Percentiles rank a stretch among this genome's conserved stretches.
Evolutionary conservation across 2,113 vertebrate genomes (phyloP).

Genomic region (Pelecanoides urinatrix): DNA sequence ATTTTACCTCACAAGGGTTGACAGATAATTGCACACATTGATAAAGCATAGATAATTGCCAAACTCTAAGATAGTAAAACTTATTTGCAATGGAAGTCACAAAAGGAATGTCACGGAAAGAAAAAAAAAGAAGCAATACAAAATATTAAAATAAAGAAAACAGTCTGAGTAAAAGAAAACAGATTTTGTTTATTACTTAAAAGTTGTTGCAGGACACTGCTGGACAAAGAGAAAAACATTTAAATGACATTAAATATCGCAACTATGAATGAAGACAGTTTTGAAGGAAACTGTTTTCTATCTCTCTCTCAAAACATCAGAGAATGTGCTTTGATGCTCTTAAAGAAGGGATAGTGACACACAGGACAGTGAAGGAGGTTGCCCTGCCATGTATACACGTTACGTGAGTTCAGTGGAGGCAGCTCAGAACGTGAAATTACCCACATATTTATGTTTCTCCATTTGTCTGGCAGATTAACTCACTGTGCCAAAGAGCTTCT

Average conservation of each 20-base stretch:
- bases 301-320: not conserved
- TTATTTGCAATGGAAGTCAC: not conserved
- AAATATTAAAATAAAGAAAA: not conserved
- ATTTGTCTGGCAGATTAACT: not conserved
- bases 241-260: not conserved
- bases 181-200: not conserved
- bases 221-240: not conserved
- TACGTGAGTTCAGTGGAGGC: not conserved
- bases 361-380: not conserved
- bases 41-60: not conserved
- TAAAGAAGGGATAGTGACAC: not conserved
- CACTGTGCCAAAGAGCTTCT: not conserved
- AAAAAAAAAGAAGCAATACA: not conserved
- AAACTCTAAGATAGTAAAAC: not conserved
- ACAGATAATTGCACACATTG: not conserved
- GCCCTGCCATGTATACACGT: not conserved
- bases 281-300: not conserved
- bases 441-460: not conserved
- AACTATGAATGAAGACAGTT: not conserved
- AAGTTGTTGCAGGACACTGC: not conserved
- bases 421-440: not conserved
- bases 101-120: not conserved
- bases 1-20: not conserved
- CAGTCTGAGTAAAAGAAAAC: fast-evolving
- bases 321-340: not conserved